phyloP scores from a whole-genome alignment of 1,140 invertebrate genomes.

The Apolygus lucorum region DNA sequence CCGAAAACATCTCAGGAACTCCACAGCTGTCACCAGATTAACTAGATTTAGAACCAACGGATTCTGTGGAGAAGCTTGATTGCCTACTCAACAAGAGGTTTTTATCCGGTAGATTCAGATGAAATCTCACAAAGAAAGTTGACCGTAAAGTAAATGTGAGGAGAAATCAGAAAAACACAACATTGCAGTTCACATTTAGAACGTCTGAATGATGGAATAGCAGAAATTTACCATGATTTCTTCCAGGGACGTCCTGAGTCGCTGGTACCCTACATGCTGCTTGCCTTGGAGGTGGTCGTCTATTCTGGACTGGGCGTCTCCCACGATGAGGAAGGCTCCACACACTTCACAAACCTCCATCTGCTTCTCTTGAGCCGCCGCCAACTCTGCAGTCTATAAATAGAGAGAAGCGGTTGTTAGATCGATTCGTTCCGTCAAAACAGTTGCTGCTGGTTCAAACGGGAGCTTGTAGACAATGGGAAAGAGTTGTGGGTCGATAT shows the following conservation, averaged over 20 bases:
- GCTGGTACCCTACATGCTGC: conserved; percentile 87
- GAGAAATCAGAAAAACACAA: not conserved
- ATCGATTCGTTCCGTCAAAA: no score
- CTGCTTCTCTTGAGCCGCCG: conserved; percentile 84
- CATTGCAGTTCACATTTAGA: not conserved
- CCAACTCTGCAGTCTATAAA: conserved; percentile 60
- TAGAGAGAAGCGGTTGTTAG: no score
- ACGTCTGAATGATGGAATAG: no score
- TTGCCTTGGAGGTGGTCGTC: conserved; percentile 97
- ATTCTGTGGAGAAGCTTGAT: no score
- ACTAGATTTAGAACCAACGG: no score
- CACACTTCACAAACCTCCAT: conserved; percentile 99
- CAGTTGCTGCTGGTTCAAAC: no score
- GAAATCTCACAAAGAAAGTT: not conserved
- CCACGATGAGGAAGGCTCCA: conserved; percentile 95
- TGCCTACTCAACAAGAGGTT: no score
- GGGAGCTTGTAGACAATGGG: no score
- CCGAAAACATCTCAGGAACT: no score
- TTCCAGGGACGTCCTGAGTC: conserved; percentile 56
- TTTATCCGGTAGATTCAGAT: not conserved
- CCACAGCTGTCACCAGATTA: no score
- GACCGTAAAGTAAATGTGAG: not conserved
- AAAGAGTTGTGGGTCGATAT: no score
- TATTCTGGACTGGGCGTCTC: conserved; percentile 94
- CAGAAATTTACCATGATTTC: conserved; percentile 43